Evolutionary conservation across 2,797 vertebrate genomes (phyloP).

Genomic region (Ciconia nigra): DNA sequence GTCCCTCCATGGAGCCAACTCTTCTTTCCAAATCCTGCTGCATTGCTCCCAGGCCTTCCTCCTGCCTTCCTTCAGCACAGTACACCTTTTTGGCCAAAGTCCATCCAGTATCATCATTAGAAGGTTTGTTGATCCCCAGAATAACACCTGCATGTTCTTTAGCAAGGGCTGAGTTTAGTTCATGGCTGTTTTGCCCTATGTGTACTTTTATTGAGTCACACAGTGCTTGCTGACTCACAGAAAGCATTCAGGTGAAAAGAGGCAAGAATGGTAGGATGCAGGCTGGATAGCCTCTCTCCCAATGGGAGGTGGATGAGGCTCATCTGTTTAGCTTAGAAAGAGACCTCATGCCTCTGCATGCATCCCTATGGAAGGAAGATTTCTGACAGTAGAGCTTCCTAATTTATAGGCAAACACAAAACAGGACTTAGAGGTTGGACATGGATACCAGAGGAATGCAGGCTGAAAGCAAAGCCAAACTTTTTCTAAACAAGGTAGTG

Average conservation of each 20-base stretch:
- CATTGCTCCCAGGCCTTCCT: background rate
- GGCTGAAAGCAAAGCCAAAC: background rate
- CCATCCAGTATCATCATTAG: background rate
- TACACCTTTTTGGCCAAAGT: slow-evolving; percentile 18
- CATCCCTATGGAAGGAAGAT: background rate
- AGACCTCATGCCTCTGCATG: background rate
- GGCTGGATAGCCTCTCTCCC: background rate
- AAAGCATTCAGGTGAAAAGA: slow-evolving; percentile 5
- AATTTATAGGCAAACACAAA: background rate
- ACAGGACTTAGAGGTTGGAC: background rate
- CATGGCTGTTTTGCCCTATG: background rate
- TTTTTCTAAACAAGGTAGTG: background rate
- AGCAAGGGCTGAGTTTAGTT: slow-evolving; percentile 10
- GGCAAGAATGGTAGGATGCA: background rate
- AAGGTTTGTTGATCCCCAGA: slow-evolving; percentile 13
- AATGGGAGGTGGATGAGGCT: background rate
- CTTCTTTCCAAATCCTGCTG: background rate
- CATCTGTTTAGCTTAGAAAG: background rate
- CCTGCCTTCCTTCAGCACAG: background rate
- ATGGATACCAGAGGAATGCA: background rate
- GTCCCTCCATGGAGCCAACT: background rate
- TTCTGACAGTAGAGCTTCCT: background rate
- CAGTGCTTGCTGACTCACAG: slow-evolving; percentile 23
- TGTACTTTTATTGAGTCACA: slow-evolving; percentile 15
- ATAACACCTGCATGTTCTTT: background rate